Conservation (phyloP, 35 echinoderm and acorn worm genomes). For the Ophiothrix spiculata region DNA sequence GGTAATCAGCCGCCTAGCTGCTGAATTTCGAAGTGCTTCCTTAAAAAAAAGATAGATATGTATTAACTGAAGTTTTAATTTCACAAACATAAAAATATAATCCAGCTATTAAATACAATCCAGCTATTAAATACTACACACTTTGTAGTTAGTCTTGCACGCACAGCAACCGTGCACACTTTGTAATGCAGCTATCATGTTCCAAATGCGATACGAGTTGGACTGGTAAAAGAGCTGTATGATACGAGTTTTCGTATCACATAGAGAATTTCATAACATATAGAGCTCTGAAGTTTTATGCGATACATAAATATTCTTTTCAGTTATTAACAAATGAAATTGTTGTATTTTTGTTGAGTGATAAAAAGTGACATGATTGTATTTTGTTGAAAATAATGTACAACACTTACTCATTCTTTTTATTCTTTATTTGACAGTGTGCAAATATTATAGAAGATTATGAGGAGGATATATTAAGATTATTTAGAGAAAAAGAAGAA, state of each 20-base stretch:
- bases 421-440: background rate
- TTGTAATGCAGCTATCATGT: no score
- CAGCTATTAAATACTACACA: background rate
- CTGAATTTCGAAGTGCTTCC: background rate
- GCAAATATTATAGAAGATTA: constrained; percentile 24
- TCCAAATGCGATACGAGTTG: no score
- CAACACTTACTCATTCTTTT: background rate
- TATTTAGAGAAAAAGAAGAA: background rate
- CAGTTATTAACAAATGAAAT: background rate
- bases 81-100: no score
- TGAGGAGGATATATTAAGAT: constrained; percentile 8
- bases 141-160: background rate
- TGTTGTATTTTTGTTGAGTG: background rate
- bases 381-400: background rate
- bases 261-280: background rate
- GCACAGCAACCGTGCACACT: no score
- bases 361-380: background rate
- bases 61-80: no score
- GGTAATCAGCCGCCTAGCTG: background rate
- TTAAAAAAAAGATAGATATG: no score
- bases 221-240: no score
- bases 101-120: no score
- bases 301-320: background rate
- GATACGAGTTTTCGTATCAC: background rate
- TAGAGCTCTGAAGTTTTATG: background rate